A percentile compares a stretch with the other conserved stretches of the same genome.
These are phyloP conservation scores for Drosophila kanekoi DNA, from an alignment of 2,888 invertebrate species.

Conservation along the genomic window DNA sequence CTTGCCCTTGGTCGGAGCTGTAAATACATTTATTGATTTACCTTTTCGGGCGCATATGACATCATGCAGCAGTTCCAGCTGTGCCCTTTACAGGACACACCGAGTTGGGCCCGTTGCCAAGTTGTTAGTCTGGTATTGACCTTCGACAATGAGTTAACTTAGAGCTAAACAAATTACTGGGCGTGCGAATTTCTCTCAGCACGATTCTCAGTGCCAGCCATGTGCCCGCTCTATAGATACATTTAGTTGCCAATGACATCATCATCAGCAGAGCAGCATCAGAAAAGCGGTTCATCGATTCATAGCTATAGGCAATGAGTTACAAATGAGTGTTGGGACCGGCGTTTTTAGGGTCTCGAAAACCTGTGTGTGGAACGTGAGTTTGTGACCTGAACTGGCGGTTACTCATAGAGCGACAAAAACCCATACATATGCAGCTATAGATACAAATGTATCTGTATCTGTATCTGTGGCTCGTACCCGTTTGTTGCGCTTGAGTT, in stretches of 20 bases:
- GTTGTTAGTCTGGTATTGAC: conserved; percentile 48
- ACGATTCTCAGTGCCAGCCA: conserved; percentile 17
- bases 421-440: conserved; percentile 15
- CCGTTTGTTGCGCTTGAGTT: conserved; percentile 60
- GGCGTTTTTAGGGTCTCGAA: conserved; percentile 52
- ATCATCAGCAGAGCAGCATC: conserved; percentile 51
- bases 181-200: conserved; percentile 44
- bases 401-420: conserved; percentile 62
- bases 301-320: conserved; percentile 29
- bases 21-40: conserved; percentile 61
- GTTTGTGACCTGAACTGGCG: conserved; percentile 49
- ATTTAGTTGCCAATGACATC: conserved; percentile 63
- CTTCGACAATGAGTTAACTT: conserved; percentile 58
- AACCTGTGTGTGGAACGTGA: conserved; percentile 70
- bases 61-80: conserved; percentile 42
- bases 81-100: conserved; percentile 33
- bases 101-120: conserved; percentile 21
- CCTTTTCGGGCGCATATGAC: conserved; percentile 48
- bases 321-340: conserved; percentile 32
- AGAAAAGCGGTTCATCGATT: conserved; percentile 54
- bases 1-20: conserved; percentile 39
- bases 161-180: conserved; percentile 44
- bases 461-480: conserved; percentile 18
- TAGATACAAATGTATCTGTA: conserved; percentile 22
- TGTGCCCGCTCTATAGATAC: conserved; percentile 7